Percentiles rank a stretch among this genome's conserved stretches.
These are phyloP conservation scores for Calosoma granatense DNA, from an alignment of 1,140 invertebrate genomes.

Conservation along the genomic window DNA sequence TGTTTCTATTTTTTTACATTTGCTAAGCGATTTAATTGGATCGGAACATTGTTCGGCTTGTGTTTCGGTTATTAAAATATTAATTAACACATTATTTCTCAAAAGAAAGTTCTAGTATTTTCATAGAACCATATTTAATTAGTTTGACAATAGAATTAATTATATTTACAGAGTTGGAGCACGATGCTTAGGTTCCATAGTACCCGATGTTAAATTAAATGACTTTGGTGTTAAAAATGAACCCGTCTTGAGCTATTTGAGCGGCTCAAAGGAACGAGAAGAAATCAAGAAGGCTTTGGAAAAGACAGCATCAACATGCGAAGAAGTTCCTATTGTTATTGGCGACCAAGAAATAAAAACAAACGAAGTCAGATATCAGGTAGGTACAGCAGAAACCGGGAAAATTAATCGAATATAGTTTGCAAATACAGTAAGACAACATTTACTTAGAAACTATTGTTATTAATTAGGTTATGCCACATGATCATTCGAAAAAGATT, in stretches of 20 bases:
- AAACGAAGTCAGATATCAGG: conserved; percentile 63
- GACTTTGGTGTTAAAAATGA: conserved; percentile 73
- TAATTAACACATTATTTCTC: too few species aligned
- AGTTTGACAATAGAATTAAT: background rate
- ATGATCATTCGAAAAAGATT: conserved; percentile 76
- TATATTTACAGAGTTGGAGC: conserved; percentile 25
- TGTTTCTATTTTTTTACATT: background rate
- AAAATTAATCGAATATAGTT: too few species aligned
- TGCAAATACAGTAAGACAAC: conserved; percentile 1
- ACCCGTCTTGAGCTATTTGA: conserved; percentile 67
- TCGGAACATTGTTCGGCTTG: too few species aligned
- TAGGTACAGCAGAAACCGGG: conserved; percentile 45
- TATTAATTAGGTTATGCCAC: conserved; percentile 58
- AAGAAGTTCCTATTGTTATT: conserved; percentile 88
- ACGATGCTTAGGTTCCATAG: conserved; percentile 47
- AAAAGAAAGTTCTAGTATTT: too few species aligned
- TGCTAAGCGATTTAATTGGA: too few species aligned
- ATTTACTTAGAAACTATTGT: conserved; percentile 8
- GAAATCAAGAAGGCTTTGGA: conserved; percentile 65
- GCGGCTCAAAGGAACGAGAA: conserved; percentile 71
- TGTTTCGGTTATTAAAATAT: too few species aligned
- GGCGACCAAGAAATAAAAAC: conserved; percentile 78
- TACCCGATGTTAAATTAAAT: conserved; percentile 48
- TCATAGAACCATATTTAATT: background rate
- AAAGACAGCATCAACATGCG: conserved; percentile 48